Base-by-base conservation (phyloP, 2,113 vertebrate genomes). In the Pseudorhombus dupliciocellatus region DNA sequence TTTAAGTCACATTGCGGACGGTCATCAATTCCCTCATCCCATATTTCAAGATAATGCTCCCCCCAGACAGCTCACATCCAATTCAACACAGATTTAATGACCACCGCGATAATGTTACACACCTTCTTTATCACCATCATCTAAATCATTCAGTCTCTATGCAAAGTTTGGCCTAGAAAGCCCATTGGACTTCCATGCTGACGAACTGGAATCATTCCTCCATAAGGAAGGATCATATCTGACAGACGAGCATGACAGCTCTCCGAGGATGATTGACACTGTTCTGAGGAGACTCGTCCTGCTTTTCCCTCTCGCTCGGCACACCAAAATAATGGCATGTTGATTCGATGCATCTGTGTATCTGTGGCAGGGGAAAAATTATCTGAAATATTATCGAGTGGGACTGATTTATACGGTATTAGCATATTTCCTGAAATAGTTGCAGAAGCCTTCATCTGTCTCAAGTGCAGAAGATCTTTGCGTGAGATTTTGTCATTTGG, bases 111-210 rank as follows among this genome's bases (percentile, higher is more conserved):
- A 28, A 51, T 20, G 61, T 52, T 56, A 4, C 61, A n/a, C 56
- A 26, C 10, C 34, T 51, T 30, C 14, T 11, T 5, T 6, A 58
- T 58, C 24, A 60, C n/a, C 21, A 18, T 18, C 2, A 55, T 61
- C 11, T 40, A 51, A 65, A 73, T 59, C 60, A 54, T 73, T 79
- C 63, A 59, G 61, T 73, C 22, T 31, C 70, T 26, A 68, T 66
- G 18, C 31, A 28, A 22, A 20, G 26, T 8, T 51, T 7, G 9
- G 20, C 22, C n/a, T 1, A n/a, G 28, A 54, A 24, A 74, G 53
- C 22, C 21, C 3, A 44, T 37, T 4, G 31, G 9, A 74, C 52
- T 70, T 72, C 31, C 65, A 54, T 69, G 28, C 59, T 53, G 24
- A 42, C 12, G 10, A 44, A 6, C 30, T 59, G 40, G 30, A 58